A percentile compares a stretch with the other conserved stretches of the same genome.
Conservation (phyloP, 2,113 vertebrate species). For the Peromyscus maniculatus region DNA sequence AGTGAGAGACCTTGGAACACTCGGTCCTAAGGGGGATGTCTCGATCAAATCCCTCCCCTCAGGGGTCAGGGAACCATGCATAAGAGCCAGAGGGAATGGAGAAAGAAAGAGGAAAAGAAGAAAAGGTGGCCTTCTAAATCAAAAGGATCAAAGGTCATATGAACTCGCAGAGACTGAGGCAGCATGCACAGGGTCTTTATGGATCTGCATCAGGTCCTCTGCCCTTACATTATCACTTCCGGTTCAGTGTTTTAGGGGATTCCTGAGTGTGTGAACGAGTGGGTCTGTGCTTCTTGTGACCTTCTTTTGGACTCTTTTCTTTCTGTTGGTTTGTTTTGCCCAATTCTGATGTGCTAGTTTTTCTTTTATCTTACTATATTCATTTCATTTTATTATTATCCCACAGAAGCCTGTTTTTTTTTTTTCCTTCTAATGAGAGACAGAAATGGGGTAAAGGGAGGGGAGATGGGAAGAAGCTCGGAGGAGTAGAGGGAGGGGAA, state of each 20-base stretch:
- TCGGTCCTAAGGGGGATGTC: background rate
- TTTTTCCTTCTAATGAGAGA: background rate
- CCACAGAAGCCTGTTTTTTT: background rate
- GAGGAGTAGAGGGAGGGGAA: background rate
- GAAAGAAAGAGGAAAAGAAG: background rate
- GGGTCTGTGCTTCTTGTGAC: background rate
- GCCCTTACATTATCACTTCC: background rate
- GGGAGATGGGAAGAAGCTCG: background rate
- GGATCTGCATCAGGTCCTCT: background rate
- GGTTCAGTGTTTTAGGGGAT: background rate
- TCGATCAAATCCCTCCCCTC: background rate
- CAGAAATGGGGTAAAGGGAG: background rate
- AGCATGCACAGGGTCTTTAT: background rate
- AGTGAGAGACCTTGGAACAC: background rate
- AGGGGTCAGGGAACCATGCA: background rate
- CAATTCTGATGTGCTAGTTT: background rate
- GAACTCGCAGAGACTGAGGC: background rate
- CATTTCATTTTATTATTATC: background rate
- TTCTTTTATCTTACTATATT: background rate
- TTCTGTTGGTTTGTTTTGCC: background rate
- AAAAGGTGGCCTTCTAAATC: background rate
- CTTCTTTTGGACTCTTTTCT: background rate
- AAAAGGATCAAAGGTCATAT: background rate
- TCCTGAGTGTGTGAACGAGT: background rate
- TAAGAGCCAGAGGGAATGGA: background rate